Evolutionary conservation across 1,140 invertebrate genomes (phyloP), one percentile per base, ranked within the genome.

Genomic region (Lepidurus packardi): DNA sequence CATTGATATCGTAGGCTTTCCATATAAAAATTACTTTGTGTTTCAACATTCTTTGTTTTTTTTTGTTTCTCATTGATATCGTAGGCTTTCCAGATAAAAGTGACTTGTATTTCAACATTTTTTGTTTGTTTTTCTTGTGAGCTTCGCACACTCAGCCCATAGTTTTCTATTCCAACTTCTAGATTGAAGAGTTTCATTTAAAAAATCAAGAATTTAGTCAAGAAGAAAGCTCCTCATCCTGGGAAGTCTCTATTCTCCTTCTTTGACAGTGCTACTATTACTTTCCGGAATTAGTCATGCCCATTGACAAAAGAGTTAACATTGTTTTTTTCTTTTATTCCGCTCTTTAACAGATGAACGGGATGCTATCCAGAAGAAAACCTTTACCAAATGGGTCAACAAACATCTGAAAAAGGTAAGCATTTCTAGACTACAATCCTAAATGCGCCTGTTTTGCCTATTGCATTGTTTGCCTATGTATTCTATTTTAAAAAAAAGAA

Each of bases 301-400:
- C 53, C 21, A 65, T 65, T 0, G 53, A 65, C n/a, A 65, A n/a
- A 13, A n/a, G 7, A 16, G 0, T n/a, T 65, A n/a, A 65, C 16
- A 21, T 65, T 65, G 78, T 79, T 81, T 82, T 78, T 81, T 81
- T 80, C 78, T 45, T 24, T 16, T 16, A 24, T 75, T 24, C n/a
- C 21, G 3, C 10, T 24, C 74, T 83, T 93, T 93, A 34, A 77
- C 91, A 99, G 98, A 99, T 88, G 97, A 99, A 90, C 90, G 98
- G 87, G 97, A 99, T 89, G 95, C 95, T 82, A 98, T 99, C 85
- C 98, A 99, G 88, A 99, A 99, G 90, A 99, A 99, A 89, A 99
- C 98, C 81, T 99, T 99, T 88, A 99, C 97, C 82, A 99, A 99
- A 93, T 99, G 98, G 98, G 96, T 99, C 88, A 99, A 99, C 91